These are phyloP conservation scores for Aplysia californica DNA, from an alignment of 1,140 invertebrate genomes.

Conservation along the genomic window DNA sequence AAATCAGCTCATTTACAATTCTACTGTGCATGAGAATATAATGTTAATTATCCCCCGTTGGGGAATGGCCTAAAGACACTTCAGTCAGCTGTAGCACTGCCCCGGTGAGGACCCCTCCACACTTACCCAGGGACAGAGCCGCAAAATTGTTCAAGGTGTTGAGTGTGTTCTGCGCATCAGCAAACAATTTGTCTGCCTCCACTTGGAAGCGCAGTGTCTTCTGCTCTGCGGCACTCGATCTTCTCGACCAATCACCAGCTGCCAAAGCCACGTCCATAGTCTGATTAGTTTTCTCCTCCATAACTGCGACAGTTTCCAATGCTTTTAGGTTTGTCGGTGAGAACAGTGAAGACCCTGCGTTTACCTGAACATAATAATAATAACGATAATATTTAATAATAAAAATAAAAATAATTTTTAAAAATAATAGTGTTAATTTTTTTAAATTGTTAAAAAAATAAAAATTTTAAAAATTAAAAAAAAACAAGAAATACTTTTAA, in stretches of 20 bases:
- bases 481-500: too few species aligned
- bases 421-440: too few species aligned
- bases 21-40: too few species aligned
- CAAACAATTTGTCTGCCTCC: neutral
- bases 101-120: too few species aligned
- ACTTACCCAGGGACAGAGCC: neutral
- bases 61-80: too few species aligned
- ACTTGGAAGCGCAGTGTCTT: neutral
- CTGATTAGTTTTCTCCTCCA: neutral
- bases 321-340: conserved; percentile 6
- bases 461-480: too few species aligned
- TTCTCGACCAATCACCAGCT: neutral
- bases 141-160: neutral
- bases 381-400: too few species aligned
- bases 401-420: too few species aligned
- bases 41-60: too few species aligned
- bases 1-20: too few species aligned
- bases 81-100: too few species aligned
- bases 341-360: neutral
- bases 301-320: neutral
- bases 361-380: conserved; percentile 5
- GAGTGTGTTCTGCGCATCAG: neutral
- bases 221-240: neutral
- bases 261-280: neutral
- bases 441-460: too few species aligned